A percentile compares a stretch with the other conserved stretches of the same genome.
Evolutionary conservation across 2,888 invertebrate species (phyloP).

Genomic region (Xestoiulus laeticollis): DNA sequence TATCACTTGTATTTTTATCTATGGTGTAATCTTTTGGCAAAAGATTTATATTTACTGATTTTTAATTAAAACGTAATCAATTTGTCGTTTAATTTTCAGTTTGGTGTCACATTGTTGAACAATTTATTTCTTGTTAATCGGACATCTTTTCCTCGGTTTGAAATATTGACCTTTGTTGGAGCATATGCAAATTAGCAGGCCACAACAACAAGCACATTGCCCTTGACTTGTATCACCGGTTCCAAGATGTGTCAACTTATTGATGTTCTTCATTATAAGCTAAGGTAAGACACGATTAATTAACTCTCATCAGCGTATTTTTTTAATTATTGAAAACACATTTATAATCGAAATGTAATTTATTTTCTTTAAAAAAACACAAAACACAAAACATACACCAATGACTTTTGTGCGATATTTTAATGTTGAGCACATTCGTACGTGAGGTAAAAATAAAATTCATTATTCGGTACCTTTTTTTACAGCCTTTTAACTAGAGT

Average conservation of each 20-base stretch:
- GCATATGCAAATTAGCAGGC: not conserved
- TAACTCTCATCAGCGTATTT: not conserved
- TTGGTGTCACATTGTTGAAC: not conserved
- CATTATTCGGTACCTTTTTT: not conserved
- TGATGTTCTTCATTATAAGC: no score
- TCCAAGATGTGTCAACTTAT: not conserved
- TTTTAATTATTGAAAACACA: not conserved
- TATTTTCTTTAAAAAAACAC: constrained; percentile 22
- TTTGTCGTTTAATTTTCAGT: not conserved
- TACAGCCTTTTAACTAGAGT: not conserved
- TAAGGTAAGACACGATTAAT: not conserved
- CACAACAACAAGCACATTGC: not conserved
- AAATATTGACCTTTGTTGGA: not conserved
- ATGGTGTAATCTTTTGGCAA: not conserved
- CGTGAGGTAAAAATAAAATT: not conserved
- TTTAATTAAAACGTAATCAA: not conserved
- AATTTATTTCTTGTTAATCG: not conserved
- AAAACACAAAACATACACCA: not conserved
- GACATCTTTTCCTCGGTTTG: not conserved
- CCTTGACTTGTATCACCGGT: not conserved
- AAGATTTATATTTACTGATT: not conserved
- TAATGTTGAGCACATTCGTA: not conserved
- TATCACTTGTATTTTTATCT: no score
- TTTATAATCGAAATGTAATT: constrained; percentile 2
- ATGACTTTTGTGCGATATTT: constrained; percentile 11